These are phyloP conservation scores for Miichthys miiuy DNA, from an alignment of 2,797 vertebrate species.

Conservation along the genomic window DNA sequence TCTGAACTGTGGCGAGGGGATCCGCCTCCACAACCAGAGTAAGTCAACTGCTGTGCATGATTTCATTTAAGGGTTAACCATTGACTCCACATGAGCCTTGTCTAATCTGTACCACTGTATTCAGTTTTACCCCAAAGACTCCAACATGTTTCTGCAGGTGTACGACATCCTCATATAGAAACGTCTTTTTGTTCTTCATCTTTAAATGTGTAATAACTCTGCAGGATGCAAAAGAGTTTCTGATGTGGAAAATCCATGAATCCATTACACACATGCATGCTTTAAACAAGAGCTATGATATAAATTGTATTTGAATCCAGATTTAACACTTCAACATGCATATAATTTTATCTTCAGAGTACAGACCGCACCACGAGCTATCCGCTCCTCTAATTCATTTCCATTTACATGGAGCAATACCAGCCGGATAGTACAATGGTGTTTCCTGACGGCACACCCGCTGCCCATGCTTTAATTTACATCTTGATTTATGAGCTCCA, in stretches of 20 bases:
- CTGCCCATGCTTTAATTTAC: constrained; percentile 50
- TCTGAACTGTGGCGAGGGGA: no score
- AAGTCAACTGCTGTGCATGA: no score
- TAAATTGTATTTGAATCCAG: constrained; percentile 30
- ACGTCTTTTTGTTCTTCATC: not conserved
- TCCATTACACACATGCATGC: not conserved
- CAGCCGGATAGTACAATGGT: constrained; percentile 36
- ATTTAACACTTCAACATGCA: constrained; percentile 35
- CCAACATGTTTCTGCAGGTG: not conserved
- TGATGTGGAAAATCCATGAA: constrained; percentile 12
- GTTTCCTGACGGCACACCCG: constrained; percentile 47
- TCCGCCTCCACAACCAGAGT: no score
- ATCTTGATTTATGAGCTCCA: constrained; percentile 64
- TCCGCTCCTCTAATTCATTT: constrained; percentile 32
- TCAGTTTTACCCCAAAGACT: no score
- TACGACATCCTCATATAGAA: not conserved
- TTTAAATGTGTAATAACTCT: not conserved
- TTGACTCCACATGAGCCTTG: no score
- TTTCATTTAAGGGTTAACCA: no score
- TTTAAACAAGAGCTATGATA: constrained; percentile 27
- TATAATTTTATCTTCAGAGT: constrained; percentile 32
- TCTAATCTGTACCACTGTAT: no score
- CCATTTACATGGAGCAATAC: constrained; percentile 14
- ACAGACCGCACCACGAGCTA: constrained; percentile 8
- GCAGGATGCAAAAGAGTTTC: not conserved